phyloP scores from a whole-genome alignment of 1,140 invertebrate species.

The Brachystomella parvula region DNA sequence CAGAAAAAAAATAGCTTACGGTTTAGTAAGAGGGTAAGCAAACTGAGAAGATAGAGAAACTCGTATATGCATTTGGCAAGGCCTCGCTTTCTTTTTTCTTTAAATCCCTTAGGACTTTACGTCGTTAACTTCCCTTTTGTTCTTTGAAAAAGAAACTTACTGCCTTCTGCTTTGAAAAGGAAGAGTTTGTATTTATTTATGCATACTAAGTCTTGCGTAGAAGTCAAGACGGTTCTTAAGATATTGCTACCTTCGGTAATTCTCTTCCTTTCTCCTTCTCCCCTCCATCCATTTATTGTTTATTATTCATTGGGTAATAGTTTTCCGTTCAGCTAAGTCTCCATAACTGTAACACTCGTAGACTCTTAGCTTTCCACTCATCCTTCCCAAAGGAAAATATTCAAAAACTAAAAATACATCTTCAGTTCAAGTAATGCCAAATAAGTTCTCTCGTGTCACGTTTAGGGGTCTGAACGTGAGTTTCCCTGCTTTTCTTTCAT shows the following conservation, averaged over 20 bases:
- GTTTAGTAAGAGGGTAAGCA: neutral
- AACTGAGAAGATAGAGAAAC: neutral
- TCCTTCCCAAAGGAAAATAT: neutral
- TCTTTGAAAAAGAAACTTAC: neutral
- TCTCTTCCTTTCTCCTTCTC: neutral
- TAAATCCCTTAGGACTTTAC: neutral
- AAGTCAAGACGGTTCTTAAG: neutral
- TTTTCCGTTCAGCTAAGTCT: too few relatives aligned
- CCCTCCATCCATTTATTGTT: too few relatives aligned
- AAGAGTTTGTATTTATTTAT: neutral
- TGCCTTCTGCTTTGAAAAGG: neutral
- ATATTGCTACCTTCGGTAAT: neutral
- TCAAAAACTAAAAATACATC: neutral
- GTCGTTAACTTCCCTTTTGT: neutral
- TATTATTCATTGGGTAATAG: too few relatives aligned
- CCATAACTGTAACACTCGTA: too few relatives aligned
- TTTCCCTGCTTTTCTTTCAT: neutral
- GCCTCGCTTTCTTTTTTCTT: neutral
- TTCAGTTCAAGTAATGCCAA: neutral
- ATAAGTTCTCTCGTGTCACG: neutral
- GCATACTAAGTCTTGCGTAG: neutral
- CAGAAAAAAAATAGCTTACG: too few relatives aligned
- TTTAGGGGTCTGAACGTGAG: neutral
- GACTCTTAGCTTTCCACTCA: too few relatives aligned
- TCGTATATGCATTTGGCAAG: neutral